Conservation (phyloP, 2,888 invertebrate species). For the Tuberolachnus salignus region DNA sequence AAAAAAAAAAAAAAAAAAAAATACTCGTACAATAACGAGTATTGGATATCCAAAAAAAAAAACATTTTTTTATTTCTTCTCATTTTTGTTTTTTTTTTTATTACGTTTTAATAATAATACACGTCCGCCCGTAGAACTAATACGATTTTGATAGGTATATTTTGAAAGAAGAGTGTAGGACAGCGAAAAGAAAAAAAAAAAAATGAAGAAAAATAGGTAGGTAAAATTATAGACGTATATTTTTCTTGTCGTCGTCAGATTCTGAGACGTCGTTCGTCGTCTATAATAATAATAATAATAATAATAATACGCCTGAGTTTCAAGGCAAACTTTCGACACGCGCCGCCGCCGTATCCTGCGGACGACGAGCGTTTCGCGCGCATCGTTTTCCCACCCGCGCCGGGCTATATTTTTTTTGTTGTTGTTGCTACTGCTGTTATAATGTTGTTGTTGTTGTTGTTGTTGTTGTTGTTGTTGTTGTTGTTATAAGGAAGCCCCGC, state of each 20-base stretch:
- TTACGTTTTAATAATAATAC: no score
- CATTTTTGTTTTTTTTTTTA: no score
- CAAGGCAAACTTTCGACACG: slow-evolving; percentile 54
- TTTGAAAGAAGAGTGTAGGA: slow-evolving; percentile 4
- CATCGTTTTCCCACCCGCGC: slow-evolving; percentile 49
- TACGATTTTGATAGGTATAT: neutral
- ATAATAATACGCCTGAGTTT: slow-evolving; percentile 19
- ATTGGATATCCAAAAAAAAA: no score
- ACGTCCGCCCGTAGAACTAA: no score
- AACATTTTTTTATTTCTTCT: no score
- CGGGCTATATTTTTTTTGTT: no score
- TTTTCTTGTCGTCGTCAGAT: neutral
- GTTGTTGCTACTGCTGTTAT: slow-evolving; percentile 20
- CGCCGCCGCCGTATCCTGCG: neutral
- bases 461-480: slow-evolving; percentile 31
- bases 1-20: no score
- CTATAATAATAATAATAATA: neutral
- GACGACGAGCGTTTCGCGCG: slow-evolving; percentile 2
- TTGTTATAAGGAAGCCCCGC: slow-evolving; percentile 30
- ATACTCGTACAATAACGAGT: no score
- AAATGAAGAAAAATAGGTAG: neutral
- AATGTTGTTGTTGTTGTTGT: slow-evolving; percentile 26
- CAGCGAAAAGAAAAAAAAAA: slow-evolving; percentile 22
- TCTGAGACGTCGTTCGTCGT: slow-evolving; percentile 16
- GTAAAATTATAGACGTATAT: no score